Evolutionary conservation across 2,888 invertebrate species (phyloP).

Genomic region (Tetragonula carbonaria): DNA sequence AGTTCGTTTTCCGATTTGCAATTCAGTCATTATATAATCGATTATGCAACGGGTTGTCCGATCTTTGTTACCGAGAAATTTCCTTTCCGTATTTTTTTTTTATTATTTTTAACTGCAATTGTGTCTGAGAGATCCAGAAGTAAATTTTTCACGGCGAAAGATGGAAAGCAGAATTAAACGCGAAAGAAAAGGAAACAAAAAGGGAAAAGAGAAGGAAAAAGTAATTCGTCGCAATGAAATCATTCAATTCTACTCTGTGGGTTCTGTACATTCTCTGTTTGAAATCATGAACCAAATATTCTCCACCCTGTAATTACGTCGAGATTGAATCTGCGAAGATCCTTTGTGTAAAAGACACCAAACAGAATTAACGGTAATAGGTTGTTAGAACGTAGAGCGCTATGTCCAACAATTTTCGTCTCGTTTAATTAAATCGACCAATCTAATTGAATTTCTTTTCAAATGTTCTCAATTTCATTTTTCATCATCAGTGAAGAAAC

Average conservation of each 20-base stretch:
- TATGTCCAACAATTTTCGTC: neutral
- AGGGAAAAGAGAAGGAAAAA: slow-evolving; percentile 35
- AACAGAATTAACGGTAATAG: neutral
- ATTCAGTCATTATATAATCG: neutral
- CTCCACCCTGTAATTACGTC: slow-evolving; percentile 44
- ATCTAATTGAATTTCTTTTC: neutral
- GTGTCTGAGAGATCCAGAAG: neutral
- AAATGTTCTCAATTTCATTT: neutral
- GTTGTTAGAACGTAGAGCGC: neutral
- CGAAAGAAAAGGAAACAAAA: slow-evolving; percentile 42
- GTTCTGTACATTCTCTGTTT: slow-evolving; percentile 7
- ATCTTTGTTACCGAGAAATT: neutral
- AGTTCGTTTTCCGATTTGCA: neutral
- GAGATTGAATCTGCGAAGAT: slow-evolving; percentile 28
- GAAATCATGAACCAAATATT: slow-evolving; percentile 28
- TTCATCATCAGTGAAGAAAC: neutral
- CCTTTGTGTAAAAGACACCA: neutral
- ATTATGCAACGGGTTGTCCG: neutral
- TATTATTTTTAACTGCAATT: neutral
- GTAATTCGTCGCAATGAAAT: slow-evolving; percentile 16
- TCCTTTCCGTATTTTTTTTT: neutral
- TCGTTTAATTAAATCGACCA: neutral
- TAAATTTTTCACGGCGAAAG: neutral
- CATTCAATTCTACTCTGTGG: neutral
- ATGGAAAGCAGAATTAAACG: neutral